Evolutionary conservation across 2,113 vertebrate genomes (phyloP).

Genomic region (Mugil cephalus): DNA sequence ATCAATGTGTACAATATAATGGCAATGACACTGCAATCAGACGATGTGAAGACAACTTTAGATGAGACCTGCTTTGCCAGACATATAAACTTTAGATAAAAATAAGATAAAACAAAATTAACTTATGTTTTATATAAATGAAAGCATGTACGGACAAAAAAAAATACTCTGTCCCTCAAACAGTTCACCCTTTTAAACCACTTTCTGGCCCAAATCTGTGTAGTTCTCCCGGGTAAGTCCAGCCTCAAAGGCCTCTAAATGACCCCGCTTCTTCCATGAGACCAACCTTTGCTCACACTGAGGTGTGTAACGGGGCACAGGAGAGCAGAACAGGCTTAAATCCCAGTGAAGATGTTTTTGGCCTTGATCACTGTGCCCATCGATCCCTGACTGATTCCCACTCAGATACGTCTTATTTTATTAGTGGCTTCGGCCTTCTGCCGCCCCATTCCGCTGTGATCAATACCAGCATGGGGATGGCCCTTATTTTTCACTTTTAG

Average conservation of each 20-base stretch:
- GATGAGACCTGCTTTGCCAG: background rate
- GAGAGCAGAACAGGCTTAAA: slow-evolving; percentile 82
- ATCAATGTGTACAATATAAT: background rate
- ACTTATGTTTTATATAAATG: slow-evolving; percentile 1
- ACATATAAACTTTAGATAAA: slow-evolving; percentile 1
- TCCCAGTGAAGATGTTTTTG: slow-evolving; percentile 90
- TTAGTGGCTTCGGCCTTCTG: slow-evolving; percentile 99
- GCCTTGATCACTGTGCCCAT: slow-evolving; percentile 87
- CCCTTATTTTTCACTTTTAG: slow-evolving; percentile 97
- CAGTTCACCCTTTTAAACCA: background rate
- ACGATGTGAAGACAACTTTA: background rate
- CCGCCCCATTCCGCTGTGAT: slow-evolving; percentile 93
- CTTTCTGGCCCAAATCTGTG: background rate
- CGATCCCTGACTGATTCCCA: slow-evolving; percentile 86
- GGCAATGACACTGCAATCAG: background rate
- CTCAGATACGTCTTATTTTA: slow-evolving; percentile 98
- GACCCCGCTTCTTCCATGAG: slow-evolving; percentile 37
- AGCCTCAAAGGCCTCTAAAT: slow-evolving; percentile 24
- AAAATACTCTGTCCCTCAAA: background rate
- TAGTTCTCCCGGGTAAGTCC: slow-evolving; percentile 6
- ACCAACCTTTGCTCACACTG: slow-evolving; percentile 24
- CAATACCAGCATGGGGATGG: slow-evolving; percentile 90
- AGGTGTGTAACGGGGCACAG: slow-evolving; percentile 46
- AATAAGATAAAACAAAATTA: slow-evolving; percentile 1
- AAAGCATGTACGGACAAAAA: background rate